Conservation (phyloP, 2,888 invertebrate genomes). For the Sphinx pinastri region DNA sequence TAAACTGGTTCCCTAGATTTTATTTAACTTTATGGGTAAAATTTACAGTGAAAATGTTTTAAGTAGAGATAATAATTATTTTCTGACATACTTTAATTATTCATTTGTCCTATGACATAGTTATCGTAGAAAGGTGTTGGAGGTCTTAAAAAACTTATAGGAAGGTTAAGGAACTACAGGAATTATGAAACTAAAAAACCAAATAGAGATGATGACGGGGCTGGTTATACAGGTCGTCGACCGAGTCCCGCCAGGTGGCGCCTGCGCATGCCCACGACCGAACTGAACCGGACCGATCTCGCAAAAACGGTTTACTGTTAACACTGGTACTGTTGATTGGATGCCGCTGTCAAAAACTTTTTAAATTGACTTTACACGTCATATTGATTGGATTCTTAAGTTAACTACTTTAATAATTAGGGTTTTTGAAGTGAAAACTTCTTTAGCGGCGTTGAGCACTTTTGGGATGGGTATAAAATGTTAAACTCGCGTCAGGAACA, state of each 20-base stretch:
- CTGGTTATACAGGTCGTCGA: conserved; percentile 8
- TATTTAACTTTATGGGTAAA: too few relatives aligned
- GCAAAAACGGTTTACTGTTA: conserved; percentile 66
- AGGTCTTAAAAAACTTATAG: too few relatives aligned
- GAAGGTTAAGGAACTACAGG: too few relatives aligned
- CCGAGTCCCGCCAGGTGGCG: conserved; percentile 50
- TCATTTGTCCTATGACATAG: neutral
- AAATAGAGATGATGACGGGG: neutral
- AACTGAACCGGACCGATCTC: conserved; percentile 54
- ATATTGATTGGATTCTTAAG: neutral
- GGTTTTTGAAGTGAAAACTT: too few relatives aligned
- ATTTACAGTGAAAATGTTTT: too few relatives aligned
- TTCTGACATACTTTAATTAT: neutral
- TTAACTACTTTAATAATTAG: neutral
- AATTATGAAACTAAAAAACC: too few relatives aligned
- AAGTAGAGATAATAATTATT: too few relatives aligned
- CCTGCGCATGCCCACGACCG: conserved; percentile 45
- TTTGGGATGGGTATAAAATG: too few relatives aligned
- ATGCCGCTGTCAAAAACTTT: neutral
- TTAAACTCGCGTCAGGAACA: too few relatives aligned
- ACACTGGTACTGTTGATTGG: conserved; percentile 28
- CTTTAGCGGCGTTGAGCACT: too few relatives aligned
- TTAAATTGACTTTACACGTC: neutral
- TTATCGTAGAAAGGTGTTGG: too few relatives aligned
- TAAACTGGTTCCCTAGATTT: too few relatives aligned